Conservation (phyloP, 2,797 vertebrate species). For the Eleutherodactylus coqui region DNA sequence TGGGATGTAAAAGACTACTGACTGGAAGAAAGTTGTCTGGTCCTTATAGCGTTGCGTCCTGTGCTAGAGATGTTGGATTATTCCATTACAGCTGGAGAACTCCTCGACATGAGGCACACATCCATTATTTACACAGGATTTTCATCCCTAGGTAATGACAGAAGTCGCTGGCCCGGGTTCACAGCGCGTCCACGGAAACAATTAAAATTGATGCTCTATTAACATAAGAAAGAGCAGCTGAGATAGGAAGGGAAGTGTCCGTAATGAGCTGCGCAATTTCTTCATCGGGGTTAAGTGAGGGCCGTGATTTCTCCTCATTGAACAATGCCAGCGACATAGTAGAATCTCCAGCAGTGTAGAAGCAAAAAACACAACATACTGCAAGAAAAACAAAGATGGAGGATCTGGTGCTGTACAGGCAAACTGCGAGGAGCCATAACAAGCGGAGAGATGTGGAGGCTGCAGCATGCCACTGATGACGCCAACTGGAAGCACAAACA, state of each 20-base stretch:
- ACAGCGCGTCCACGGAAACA: not conserved
- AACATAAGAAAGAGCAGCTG: not conserved
- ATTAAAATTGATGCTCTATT: conserved; percentile 30
- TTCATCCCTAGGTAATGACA: not conserved
- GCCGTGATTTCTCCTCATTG: not conserved
- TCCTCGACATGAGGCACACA: not conserved
- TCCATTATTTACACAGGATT: conserved; percentile 6
- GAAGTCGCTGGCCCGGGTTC: not conserved
- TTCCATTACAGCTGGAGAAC: not conserved
- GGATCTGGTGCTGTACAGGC: not conserved
- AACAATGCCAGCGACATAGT: not conserved
- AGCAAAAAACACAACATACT: not conserved
- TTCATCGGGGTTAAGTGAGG: conserved; percentile 17
- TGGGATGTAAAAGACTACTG: too few relatives aligned
- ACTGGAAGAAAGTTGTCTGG: too few relatives aligned
- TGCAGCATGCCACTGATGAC: not conserved
- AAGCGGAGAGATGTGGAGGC: not conserved
- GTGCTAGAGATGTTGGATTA: not conserved
- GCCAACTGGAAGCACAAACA: too few relatives aligned
- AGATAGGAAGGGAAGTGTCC: conserved; percentile 14
- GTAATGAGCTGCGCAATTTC: conserved; percentile 22
- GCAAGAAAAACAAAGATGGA: not conserved
- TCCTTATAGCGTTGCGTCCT: too few relatives aligned
- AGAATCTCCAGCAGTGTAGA: not conserved
- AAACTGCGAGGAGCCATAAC: not conserved